A percentile compares a stretch with the other conserved stretches of the same genome.
These are phyloP conservation scores for Morus bassanus DNA, from an alignment of 2,797 vertebrate species.

Conservation along the genomic window DNA sequence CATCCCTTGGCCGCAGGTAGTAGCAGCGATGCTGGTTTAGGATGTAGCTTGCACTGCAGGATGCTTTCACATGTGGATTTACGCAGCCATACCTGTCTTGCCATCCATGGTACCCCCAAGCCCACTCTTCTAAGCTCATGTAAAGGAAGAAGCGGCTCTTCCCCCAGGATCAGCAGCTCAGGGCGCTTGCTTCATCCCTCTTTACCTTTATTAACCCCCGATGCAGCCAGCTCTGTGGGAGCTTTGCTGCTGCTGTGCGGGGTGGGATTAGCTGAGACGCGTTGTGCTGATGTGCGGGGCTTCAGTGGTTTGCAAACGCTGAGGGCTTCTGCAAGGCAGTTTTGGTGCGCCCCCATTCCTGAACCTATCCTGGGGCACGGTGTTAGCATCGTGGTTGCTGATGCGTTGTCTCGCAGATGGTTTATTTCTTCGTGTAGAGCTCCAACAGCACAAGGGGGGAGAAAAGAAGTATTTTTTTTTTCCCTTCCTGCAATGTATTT, in stretches of 20 bases:
- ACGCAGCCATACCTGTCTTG: rapidly evolving
- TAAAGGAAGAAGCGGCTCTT: background rate
- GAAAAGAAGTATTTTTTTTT: background rate
- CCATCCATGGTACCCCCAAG: background rate
- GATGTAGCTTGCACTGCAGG: background rate
- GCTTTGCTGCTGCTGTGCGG: background rate
- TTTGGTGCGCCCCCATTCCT: background rate
- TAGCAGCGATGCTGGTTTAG: background rate
- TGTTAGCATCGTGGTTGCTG: background rate
- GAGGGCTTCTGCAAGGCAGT: background rate
- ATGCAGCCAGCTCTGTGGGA: background rate
- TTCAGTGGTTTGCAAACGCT: background rate
- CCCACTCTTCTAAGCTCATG: background rate
- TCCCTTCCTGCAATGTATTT: background rate
- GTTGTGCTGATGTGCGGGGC: background rate
- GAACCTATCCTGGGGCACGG: background rate
- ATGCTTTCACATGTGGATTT: background rate
- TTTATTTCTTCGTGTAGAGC: background rate
- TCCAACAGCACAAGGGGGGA: background rate
- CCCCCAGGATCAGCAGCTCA: background rate
- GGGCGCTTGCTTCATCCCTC: background rate
- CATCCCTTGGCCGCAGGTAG: background rate
- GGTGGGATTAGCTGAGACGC: background rate
- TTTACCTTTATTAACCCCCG: background rate
- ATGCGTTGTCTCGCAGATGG: background rate